phyloP scores from a whole-genome alignment of 2,888 invertebrate species.

The Calameuta pallipes region DNA sequence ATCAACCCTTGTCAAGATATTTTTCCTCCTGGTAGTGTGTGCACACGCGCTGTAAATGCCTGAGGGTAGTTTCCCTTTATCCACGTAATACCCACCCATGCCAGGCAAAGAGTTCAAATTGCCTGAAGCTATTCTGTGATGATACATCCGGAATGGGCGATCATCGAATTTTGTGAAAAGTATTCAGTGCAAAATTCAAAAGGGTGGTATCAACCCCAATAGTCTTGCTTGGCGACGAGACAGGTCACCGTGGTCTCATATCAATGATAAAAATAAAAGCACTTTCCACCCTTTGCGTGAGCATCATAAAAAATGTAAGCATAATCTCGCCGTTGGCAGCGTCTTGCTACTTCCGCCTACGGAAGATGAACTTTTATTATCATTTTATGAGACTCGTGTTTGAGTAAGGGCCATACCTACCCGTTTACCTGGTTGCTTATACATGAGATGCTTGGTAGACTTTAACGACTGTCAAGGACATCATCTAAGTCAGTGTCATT shows the following conservation, averaged over 20 bases:
- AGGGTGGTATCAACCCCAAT: not conserved
- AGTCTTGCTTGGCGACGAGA: not conserved
- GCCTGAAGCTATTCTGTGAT: not conserved
- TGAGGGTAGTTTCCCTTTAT: not conserved
- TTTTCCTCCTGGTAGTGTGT: not conserved
- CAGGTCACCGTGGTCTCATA: not conserved
- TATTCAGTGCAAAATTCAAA: not conserved
- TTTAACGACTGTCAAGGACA: slow-evolving; percentile 12
- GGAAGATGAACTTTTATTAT: slow-evolving; percentile 21
- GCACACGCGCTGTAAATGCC: not conserved
- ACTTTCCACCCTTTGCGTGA: slow-evolving; percentile 12
- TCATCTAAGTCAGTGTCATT: slow-evolving; percentile 15
- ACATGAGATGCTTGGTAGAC: not conserved
- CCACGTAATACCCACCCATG: not conserved
- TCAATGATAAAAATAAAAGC: not conserved
- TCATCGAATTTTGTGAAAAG: not conserved
- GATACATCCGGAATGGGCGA: not conserved
- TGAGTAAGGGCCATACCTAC: slow-evolving; percentile 5
- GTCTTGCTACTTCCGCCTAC: slow-evolving; percentile 9
- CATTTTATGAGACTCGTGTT: slow-evolving; percentile 21
- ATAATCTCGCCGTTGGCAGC: slow-evolving; percentile 10
- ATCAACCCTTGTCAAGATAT: not conserved
- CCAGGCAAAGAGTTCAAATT: not conserved
- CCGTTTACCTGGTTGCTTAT: not conserved
- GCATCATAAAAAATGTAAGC: slow-evolving; percentile 22